These are phyloP conservation scores for Anticlea derivata DNA, from an alignment of 2,888 invertebrate species.

Conservation along the genomic window DNA sequence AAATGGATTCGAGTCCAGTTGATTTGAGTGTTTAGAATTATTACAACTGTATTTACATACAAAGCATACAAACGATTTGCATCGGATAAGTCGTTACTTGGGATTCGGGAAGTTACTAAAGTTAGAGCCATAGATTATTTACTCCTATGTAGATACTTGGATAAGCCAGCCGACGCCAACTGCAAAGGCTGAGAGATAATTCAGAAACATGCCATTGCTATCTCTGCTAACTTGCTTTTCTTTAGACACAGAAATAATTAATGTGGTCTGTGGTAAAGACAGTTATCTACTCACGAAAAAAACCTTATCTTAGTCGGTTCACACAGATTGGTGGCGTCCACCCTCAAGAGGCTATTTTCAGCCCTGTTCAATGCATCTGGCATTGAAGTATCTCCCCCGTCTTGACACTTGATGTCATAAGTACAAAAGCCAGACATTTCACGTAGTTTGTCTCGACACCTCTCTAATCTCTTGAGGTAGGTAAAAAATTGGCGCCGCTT, in stretches of 20 bases:
- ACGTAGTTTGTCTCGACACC: slow-evolving; percentile 77
- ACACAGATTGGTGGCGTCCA: slow-evolving; percentile 28
- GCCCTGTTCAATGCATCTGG: slow-evolving; percentile 30
- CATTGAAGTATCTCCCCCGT: slow-evolving; percentile 45
- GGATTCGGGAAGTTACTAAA: neutral
- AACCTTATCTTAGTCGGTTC: slow-evolving; percentile 21
- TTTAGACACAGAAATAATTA: no score
- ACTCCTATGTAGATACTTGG: neutral
- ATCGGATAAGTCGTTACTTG: slow-evolving; percentile 7
- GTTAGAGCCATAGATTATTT: neutral
- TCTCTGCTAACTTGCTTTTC: neutral
- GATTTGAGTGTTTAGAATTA: slow-evolving; percentile 43
- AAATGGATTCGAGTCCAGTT: slow-evolving; percentile 46
- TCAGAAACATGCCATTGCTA: neutral
- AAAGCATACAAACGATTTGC: slow-evolving; percentile 32
- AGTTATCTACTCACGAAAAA: slow-evolving; percentile 10
- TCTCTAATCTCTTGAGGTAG: slow-evolving; percentile 58
- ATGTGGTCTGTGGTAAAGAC: no score
- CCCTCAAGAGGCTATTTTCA: slow-evolving; percentile 35
- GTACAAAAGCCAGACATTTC: slow-evolving; percentile 77
- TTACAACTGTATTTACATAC: slow-evolving; percentile 36
- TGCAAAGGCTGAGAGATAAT: neutral
- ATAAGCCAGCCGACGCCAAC: neutral
- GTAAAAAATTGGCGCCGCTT: slow-evolving; percentile 76
- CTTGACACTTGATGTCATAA: slow-evolving; percentile 54